phyloP scores from a whole-genome alignment of 2,888 invertebrate species.

The Lithophane semibrunnea region DNA sequence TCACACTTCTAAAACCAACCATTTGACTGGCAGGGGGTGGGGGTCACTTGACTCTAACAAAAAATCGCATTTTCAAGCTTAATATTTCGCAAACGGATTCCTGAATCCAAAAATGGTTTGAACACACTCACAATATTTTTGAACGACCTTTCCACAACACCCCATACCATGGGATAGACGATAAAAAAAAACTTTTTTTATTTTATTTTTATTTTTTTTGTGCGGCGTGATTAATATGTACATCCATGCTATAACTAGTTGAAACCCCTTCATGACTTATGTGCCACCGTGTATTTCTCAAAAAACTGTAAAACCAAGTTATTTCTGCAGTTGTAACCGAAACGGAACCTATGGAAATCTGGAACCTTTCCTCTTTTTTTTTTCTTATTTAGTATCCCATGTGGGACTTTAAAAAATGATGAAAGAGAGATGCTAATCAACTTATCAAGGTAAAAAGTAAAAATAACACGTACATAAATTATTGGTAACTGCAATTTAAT shows the following conservation, averaged over 20 bases:
- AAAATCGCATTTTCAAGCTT: too few species aligned
- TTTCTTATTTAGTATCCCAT: neutral
- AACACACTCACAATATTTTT: too few species aligned
- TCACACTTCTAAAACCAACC: too few species aligned
- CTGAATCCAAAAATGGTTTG: too few species aligned
- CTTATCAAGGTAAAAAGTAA: neutral
- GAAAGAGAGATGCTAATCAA: neutral
- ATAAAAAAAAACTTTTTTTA: too few species aligned
- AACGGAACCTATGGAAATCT: neutral
- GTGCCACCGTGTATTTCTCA: neutral
- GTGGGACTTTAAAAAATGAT: neutral
- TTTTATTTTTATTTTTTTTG: too few species aligned
- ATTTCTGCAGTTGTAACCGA: neutral
- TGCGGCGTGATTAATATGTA: too few species aligned
- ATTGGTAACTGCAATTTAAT: slow-evolving; percentile 2
- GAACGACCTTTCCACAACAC: too few species aligned
- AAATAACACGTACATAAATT: neutral
- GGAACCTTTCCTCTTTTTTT: neutral
- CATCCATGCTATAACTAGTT: neutral
- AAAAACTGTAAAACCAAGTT: neutral
- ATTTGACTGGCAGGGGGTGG: too few species aligned
- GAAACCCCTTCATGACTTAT: neutral
- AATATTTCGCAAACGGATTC: too few species aligned
- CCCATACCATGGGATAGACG: too few species aligned
- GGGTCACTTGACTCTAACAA: too few species aligned